Base-by-base conservation (phyloP, 1,140 invertebrate genomes). In the Zaprionus inermis region DNA sequence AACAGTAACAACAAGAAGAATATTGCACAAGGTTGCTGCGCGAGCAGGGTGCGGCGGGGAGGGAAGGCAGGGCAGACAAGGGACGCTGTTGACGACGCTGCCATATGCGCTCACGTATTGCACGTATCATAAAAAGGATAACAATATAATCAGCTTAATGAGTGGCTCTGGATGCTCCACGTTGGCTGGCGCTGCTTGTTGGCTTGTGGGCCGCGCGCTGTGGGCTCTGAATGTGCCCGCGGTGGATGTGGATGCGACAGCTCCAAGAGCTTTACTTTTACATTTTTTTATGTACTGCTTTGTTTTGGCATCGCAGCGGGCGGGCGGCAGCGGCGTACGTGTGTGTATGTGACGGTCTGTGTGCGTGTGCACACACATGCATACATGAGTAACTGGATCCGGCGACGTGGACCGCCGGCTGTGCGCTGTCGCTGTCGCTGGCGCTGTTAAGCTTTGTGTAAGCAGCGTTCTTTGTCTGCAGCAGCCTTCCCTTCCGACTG, bases 41-140 rank as follows among this genome's bases (percentile, higher is more conserved):
- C n/a, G 38, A 0, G 2, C 38, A 44, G 14, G 49, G 54, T 11
- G 65, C 38, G 9, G 28, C 1, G 24, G 52, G 18, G 28, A 16
- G 10, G 9, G 51, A 20, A 1, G 58, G 68, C 36, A 61, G 64
- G 38, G 16, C 30, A 44, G 60, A 10, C 3, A 22, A 4, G 44
- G 32, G 34, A 20, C 30, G 66, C 68, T 69, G 58, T 55, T 81
- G 73, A 60, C 44, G 76, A 46, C 46, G 55, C 64, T 66, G 81
- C 84, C 83, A 88, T 90, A 90, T 90, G 86, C 81, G 86, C 81
- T 79, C 82, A 86, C 89, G 88, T 85, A 90, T 84, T 91, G 83
- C 88, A 91, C 84, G 84, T 91, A 91, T 91, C 90, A 91, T 91
- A 91, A 91, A 91, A 91, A 91, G 89, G 89, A 91, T 91, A 91